Base-by-base conservation (phyloP, 2,797 vertebrate genomes). In the Bryconaethiops microstoma region DNA sequence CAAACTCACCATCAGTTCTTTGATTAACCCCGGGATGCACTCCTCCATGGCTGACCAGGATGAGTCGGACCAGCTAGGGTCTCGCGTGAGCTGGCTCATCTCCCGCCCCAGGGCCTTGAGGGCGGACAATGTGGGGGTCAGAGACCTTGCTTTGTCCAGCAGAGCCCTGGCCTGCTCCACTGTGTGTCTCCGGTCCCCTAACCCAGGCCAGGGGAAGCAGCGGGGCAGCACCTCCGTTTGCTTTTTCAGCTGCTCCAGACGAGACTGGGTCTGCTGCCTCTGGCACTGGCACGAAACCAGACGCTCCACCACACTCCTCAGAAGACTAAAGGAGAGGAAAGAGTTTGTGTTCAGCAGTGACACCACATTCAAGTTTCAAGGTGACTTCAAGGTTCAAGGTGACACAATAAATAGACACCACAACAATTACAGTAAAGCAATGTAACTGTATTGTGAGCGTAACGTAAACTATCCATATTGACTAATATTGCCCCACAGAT, bases 131-230 rank as follows among this genome's bases (percentile, higher is more conserved):
- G 88, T 71, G 0, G 90, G 88, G 4, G 69, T 88, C 73, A 94
- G 39, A 48, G 87, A 83, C 0, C 85, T 75, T 65, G 73, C 88
- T 70, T 85, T 82, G 21, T 94, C 92, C 79, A 91, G 77, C 63
- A 95, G 88, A 78, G 29, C 67, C 12, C 59, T 85, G 13, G 90
- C 88, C 77, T 89, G 86, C 8, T 95, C 94, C 72, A 88, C 77
- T 0, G 88, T 87, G 78, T 92, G 92, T 39, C 93, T 82, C 1
- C 94, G 89, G 83, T 95, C 94, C 10, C 93, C 94, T 35, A 94
- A 89, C 17, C 93, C 94, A 0, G 94, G 94, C 94, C 94, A 95
- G 21, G 92, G 84, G 85, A 95, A 95, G 63, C 86, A n/a, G 0
- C 4, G 60, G 0, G 92, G 92, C 35, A 95, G 88, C 1, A 16